These are phyloP conservation scores for Talpa occidentalis DNA, from an alignment of 2,113 vertebrate genomes.

Conservation along the genomic window DNA sequence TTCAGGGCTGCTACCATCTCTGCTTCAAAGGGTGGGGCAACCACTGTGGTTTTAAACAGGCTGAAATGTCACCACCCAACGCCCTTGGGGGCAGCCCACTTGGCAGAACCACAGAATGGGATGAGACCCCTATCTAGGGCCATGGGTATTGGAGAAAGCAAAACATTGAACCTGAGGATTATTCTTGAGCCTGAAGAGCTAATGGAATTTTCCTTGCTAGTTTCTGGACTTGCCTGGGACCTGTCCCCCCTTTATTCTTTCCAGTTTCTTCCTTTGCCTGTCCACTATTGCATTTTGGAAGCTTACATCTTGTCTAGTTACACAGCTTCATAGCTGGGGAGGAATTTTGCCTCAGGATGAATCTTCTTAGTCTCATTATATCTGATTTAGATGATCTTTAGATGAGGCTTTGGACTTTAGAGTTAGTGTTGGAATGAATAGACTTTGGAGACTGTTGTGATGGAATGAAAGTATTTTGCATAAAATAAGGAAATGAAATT, in stretches of 20 bases:
- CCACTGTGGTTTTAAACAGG: not conserved
- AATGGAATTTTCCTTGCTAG: not conserved
- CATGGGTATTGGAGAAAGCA: not conserved
- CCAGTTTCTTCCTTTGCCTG: not conserved
- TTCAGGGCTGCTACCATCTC: not conserved
- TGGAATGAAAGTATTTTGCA: not conserved
- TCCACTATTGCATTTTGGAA: not conserved
- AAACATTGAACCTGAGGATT: not conserved
- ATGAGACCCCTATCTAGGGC: not conserved
- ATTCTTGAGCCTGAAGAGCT: not conserved
- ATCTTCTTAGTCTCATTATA: not conserved
- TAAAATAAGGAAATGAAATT: not conserved
- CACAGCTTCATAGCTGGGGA: not conserved
- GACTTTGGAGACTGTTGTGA: not conserved
- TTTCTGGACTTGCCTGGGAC: not conserved
- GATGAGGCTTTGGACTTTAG: not conserved
- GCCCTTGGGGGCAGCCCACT: not conserved
- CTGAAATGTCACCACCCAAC: not conserved
- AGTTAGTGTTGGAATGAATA: not conserved
- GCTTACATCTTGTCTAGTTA: not conserved
- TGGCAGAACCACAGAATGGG: not conserved
- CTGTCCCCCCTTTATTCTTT: not conserved
- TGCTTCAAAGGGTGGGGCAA: not conserved
- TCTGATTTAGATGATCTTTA: not conserved
- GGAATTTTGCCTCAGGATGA: not conserved